Evolutionary conservation across 2,888 invertebrate genomes (phyloP).

Genomic region (Galerucella pusilla): DNA sequence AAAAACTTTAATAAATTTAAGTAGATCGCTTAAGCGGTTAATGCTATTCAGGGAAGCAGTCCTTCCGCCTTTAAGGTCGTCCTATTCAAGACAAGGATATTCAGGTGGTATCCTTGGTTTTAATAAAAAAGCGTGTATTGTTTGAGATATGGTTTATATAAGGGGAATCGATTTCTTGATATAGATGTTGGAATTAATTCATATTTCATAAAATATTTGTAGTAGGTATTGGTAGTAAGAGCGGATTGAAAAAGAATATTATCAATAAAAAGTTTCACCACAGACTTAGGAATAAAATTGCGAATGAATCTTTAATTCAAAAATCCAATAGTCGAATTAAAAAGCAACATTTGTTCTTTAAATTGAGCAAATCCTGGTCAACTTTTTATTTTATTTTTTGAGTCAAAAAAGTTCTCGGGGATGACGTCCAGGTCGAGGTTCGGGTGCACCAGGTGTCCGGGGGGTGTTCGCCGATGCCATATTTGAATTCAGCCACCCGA

Average conservation of each 20-base stretch:
- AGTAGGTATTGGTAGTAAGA: neutral
- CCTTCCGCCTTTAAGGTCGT: neutral
- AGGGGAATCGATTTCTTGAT: neutral
- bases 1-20: neutral
- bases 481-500: too few relatives aligned
- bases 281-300: too few relatives aligned
- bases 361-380: too few relatives aligned
- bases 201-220: neutral
- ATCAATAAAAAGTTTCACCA: too few relatives aligned
- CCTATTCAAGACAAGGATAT: conserved; percentile 4
- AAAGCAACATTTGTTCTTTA: too few relatives aligned
- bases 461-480: too few relatives aligned
- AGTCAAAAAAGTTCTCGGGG: too few relatives aligned
- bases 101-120: neutral
- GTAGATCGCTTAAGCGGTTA: neutral
- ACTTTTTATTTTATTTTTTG: too few relatives aligned
- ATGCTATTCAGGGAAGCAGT: conserved; percentile 4
- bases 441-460: too few relatives aligned
- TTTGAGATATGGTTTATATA: neutral
- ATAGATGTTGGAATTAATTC: neutral
- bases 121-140: neutral
- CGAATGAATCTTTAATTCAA: too few relatives aligned
- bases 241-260: neutral
- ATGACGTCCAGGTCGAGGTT: too few relatives aligned
- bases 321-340: too few relatives aligned